Evolutionary conservation across 2,888 invertebrate species (phyloP).

Genomic region (Folsomia candida): DNA sequence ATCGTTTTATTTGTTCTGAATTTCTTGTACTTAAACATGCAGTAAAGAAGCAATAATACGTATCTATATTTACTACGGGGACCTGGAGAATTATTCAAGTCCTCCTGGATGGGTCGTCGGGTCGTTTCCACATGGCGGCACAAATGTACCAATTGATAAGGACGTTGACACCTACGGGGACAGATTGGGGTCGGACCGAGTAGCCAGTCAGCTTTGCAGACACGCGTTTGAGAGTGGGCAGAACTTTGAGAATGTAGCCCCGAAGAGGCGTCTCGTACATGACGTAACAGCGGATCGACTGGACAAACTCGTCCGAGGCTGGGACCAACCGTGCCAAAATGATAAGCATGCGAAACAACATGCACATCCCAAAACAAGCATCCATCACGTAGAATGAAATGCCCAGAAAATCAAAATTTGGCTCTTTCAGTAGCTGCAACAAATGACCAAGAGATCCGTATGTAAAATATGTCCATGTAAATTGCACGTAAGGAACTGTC

Average conservation of each 20-base stretch:
- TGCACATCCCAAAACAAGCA: constrained; percentile 41
- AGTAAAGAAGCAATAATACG: too few species aligned
- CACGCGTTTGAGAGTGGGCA: constrained; percentile 23
- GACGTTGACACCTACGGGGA: constrained; percentile 30
- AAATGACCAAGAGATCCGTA: too few species aligned
- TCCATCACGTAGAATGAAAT: constrained; percentile 38
- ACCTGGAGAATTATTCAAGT: too few species aligned
- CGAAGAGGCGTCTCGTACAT: constrained; percentile 32
- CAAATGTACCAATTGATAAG: constrained; percentile 40
- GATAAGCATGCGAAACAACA: constrained; percentile 43
- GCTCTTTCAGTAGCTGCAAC: constrained; percentile 29
- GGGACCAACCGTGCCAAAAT: constrained; percentile 34
- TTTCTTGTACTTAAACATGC: too few species aligned
- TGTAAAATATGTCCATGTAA: too few species aligned
- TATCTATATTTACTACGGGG: too few species aligned
- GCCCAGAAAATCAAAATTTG: constrained; percentile 36
- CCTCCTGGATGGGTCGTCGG: constrained; percentile 33
- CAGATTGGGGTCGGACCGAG: constrained; percentile 28
- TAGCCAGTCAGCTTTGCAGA: constrained; percentile 38
- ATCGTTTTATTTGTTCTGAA: too few species aligned
- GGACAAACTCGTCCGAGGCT: constrained; percentile 30
- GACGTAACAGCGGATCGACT: constrained; percentile 24
- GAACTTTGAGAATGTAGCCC: constrained; percentile 29
- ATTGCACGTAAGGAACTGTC: too few species aligned
- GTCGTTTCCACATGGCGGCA: constrained; percentile 44